Base-by-base conservation (phyloP, 2,797 vertebrate genomes). In the Rhabdomys pumilio region DNA sequence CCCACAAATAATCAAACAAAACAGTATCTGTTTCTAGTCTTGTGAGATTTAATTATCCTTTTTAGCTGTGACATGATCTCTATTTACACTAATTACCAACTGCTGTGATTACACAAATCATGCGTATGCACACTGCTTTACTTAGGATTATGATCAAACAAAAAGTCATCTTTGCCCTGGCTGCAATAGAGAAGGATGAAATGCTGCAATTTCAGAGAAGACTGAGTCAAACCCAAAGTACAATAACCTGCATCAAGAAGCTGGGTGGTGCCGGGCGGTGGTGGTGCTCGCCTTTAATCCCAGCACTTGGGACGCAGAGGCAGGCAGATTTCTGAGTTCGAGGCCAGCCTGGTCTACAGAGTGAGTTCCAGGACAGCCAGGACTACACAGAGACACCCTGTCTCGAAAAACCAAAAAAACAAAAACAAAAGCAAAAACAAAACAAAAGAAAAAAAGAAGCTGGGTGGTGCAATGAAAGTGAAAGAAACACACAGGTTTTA, bases 11-110 rank as follows among this genome's bases (percentile, higher is more conserved):
- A 31, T 26, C 63, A 79, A 79, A 79, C 79, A 82, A 81, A 92
- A 77, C 89, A 57, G 22, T 73, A 41, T 1, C 13, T 29, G 83
- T 72, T 83, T 92, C 38, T 90, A 53, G 6, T 83, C 59, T 53
- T 59, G 77, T 77, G 3, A 81, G 44, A 50, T 86, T 92, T 97
- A 96, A 94, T 96, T 96, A 92, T 92, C 15, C 90, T 95, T 95
- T 67, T 44, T 94, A 85, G 65, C 88, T 93, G 69, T 95, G 65
- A 90, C 59, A 94, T 92, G 86, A 97, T 95, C 69, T 94, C 73
- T 96, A 82, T 87, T 95, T 97, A 92, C 10, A 75, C 92, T 97
- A 96, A 96, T 97, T 97, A 93, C 67, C 69, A 88, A 84, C 63
- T 92, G n/a, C 79, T 91, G 3, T 83, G 89, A 97, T 96, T 96